A percentile compares a stretch with the other conserved stretches of the same genome.
These are phyloP conservation scores for Akabosia matsudoensis DNA, from an alignment of 1,140 invertebrate species.

Conservation along the genomic window DNA sequence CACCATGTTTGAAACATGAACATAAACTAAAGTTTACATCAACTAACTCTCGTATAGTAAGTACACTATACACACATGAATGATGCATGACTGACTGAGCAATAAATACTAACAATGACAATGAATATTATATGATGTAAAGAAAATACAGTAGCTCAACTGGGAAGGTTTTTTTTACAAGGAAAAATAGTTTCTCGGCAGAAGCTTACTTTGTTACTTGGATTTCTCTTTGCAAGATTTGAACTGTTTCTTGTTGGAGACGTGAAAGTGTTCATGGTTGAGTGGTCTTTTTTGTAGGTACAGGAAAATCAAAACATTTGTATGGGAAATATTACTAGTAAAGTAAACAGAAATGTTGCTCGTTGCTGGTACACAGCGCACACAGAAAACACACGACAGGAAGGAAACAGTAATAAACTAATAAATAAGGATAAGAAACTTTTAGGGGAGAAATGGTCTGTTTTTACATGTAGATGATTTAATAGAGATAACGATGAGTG, in stretches of 20 bases:
- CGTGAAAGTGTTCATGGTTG: not conserved
- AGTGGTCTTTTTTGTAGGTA: not conserved
- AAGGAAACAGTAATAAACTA: too few relatives aligned
- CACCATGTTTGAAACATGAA: not conserved
- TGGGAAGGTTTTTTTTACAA: too few relatives aligned
- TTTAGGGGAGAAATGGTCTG: too few relatives aligned
- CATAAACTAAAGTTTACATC: too few relatives aligned
- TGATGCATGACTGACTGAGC: constrained; percentile 19
- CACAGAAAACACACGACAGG: too few relatives aligned
- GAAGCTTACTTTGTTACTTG: not conserved
- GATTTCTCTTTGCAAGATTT: not conserved
- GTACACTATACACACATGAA: not conserved
- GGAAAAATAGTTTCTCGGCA: not conserved
- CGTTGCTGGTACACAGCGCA: too few relatives aligned
- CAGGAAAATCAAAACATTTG: not conserved
- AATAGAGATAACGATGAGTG: not conserved
- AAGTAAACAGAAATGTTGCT: too few relatives aligned
- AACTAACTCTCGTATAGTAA: too few relatives aligned
- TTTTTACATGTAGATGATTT: too few relatives aligned
- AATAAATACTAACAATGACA: constrained; percentile 23
- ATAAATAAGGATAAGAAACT: too few relatives aligned
- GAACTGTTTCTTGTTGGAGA: not conserved
- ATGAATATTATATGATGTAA: not conserved
- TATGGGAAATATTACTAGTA: too few relatives aligned
- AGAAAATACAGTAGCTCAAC: too few relatives aligned